These are phyloP conservation scores for Drosophila sordidula DNA, from an alignment of 2,888 invertebrate genomes.

Conservation along the genomic window DNA sequence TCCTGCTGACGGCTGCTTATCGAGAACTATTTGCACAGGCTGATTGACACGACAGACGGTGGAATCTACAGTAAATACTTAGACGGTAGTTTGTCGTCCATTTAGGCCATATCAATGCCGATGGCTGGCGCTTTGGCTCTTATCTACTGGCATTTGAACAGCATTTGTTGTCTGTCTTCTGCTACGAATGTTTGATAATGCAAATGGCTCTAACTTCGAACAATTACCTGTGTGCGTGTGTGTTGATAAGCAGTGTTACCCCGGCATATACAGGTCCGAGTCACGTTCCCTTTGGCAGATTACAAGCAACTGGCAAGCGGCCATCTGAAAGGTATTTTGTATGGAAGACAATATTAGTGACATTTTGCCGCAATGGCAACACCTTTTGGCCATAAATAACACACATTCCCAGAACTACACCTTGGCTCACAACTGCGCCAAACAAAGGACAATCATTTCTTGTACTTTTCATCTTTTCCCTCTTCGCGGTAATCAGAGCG, in stretches of 20 bases:
- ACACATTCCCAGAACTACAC: constrained; percentile 59
- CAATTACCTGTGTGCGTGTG: constrained; percentile 36
- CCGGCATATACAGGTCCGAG: constrained; percentile 29
- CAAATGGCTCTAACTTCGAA: constrained; percentile 26
- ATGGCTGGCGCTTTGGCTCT: constrained; percentile 22
- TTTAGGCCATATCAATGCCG: constrained; percentile 23
- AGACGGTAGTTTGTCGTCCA: constrained; percentile 39
- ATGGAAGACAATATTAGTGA: constrained; percentile 27
- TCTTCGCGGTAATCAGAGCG: constrained; percentile 67
- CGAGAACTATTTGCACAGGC: constrained; percentile 54
- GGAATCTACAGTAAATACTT: constrained; percentile 14
- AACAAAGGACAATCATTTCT: constrained; percentile 52
- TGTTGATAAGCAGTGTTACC: constrained; percentile 33
- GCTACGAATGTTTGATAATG: constrained; percentile 34
- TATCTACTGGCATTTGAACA: too few species aligned
- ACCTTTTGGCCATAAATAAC: constrained; percentile 69
- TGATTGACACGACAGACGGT: constrained; percentile 56
- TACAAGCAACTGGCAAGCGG: constrained; percentile 16
- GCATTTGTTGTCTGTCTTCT: constrained; percentile 19
- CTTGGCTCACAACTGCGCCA: constrained; percentile 20
- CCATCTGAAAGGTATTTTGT: constrained; percentile 5
- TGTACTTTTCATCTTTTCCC: constrained; percentile 8
- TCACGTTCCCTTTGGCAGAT: constrained; percentile 29
- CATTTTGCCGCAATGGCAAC: constrained; percentile 46
- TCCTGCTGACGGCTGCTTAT: constrained; percentile 69